Percentiles rank a stretch among this genome's conserved stretches.
phyloP scores from a whole-genome alignment of 2,888 invertebrate species.

The Yponomeuta plumbellus region DNA sequence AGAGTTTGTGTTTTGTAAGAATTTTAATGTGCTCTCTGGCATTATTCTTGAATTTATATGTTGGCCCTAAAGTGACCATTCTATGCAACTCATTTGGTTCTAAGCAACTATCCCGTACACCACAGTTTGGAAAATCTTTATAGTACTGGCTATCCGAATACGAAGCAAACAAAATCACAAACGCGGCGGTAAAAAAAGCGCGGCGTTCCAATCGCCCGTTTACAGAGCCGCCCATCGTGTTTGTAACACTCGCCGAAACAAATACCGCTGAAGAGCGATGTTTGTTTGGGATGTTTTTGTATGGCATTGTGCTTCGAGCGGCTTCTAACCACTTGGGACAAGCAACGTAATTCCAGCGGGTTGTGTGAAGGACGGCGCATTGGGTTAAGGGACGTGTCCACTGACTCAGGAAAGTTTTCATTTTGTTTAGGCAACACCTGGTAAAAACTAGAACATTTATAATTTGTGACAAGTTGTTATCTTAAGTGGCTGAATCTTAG shows the following conservation, averaged over 20 bases:
- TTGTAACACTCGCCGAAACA: constrained; percentile 12
- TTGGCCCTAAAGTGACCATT: too few species aligned
- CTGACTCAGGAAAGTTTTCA: neutral
- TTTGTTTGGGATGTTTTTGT: constrained; percentile 14
- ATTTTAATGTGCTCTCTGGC: too few species aligned
- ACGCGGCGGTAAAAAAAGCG: neutral
- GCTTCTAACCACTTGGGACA: neutral
- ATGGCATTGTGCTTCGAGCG: constrained; percentile 1
- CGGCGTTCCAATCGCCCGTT: neutral
- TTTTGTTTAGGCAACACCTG: neutral
- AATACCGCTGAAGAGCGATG: constrained; percentile 7
- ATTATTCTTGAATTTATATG: too few species aligned
- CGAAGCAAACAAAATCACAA: neutral
- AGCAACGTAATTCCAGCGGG: neutral
- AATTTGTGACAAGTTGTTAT: too few species aligned
- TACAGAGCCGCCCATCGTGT: neutral
- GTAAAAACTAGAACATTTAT: neutral
- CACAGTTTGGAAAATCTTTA: too few species aligned
- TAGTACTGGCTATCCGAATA: too few species aligned
- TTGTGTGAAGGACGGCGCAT: neutral
- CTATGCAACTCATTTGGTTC: too few species aligned
- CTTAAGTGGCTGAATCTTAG: neutral
- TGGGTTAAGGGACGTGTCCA: neutral
- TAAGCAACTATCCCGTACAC: too few species aligned
- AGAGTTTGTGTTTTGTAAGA: too few species aligned